These are phyloP conservation scores for Callopanchax toddi DNA, from an alignment of 2,113 vertebrate species.

Conservation along the genomic window DNA sequence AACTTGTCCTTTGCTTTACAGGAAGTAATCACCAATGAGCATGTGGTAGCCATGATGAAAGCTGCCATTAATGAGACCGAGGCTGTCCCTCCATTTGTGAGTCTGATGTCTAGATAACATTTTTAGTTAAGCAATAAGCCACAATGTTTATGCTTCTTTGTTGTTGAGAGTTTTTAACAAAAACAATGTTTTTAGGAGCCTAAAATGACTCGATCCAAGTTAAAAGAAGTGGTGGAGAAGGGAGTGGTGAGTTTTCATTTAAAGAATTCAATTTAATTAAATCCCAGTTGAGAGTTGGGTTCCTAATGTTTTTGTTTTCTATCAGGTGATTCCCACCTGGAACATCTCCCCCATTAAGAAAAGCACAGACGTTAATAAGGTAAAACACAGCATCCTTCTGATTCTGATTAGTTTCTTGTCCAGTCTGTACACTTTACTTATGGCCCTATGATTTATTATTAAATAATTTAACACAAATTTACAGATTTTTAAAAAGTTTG, in stretches of 20 bases:
- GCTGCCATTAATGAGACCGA: conserved; percentile 95
- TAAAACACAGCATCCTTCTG: conserved; percentile 31
- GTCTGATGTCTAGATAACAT: conserved; percentile 63
- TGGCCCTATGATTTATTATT: too few relatives aligned
- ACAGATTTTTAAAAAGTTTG: too few relatives aligned
- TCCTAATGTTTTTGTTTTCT: conserved; percentile 14
- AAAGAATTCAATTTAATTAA: background rate
- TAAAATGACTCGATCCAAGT: conserved; percentile 98
- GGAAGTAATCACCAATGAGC: conserved; percentile 98
- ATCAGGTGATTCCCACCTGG: conserved; percentile 93
- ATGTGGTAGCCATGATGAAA: conserved; percentile 99
- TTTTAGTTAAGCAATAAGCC: background rate
- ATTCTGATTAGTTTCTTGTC: too few relatives aligned
- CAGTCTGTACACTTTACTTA: too few relatives aligned
- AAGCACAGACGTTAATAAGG: conserved; percentile 79
- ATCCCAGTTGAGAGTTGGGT: too few relatives aligned
- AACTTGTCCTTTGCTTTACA: conserved; percentile 56
- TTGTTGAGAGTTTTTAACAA: background rate
- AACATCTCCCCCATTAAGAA: conserved; percentile 98
- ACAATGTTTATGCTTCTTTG: background rate
- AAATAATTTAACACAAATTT: too few relatives aligned
- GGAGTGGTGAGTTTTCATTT: conserved; percentile 86
- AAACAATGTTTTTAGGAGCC: conserved; percentile 82
- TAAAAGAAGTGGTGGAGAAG: conserved; percentile 96
- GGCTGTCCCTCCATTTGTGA: conserved; percentile 91